Evolutionary conservation across 2,888 invertebrate species (phyloP), one percentile per base, ranked within the genome.

Genomic region (Melanostoma mellinum): DNA sequence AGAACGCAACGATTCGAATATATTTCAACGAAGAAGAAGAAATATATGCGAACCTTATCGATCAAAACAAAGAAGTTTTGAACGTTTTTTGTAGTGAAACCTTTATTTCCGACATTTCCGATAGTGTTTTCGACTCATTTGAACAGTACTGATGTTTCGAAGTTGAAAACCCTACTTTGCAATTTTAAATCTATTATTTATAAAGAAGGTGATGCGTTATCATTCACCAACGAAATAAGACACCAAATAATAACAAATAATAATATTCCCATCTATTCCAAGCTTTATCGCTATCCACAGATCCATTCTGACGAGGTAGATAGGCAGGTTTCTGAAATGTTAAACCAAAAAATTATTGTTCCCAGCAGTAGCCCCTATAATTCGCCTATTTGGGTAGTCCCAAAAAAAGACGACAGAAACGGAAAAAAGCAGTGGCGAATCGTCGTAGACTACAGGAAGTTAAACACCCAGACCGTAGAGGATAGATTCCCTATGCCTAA

Each of bases 401-500:
- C 46, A 9, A 60, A 60, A 60, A 44, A 60, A 44, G 61, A 42
- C 32, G 10, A 46, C 20, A 46, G 35, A 35, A 46, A 33, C n/a
- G 61, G 10, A 32, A 6, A 33, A 44, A 61, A 61, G 10, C 61
- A 61, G n/a, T 61, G 61, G 46, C 48, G 61, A 1, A 36, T 61
- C 48, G 58, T 32, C 4, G 33, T 52, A 20, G 50, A 50, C 1
- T 50, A 50, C 30, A 50, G 50, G 20, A 50, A 20, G 20, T 20
- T 50, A 6, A 50, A 50, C 20, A 30, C 10, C 40, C 30, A 58
- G 10, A 33, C n/a, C 20, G 20, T 20, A 20, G 84, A 79, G 32
- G 87, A 87, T 81, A 78, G 63, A 38, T 87, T 86, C 74, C 86
- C 87, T 48, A 61, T 87, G n/a, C 87, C 87, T 1, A 80, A 86